phyloP scores from a whole-genome alignment of 2,113 vertebrate genomes.

The Mobula hypostoma region DNA sequence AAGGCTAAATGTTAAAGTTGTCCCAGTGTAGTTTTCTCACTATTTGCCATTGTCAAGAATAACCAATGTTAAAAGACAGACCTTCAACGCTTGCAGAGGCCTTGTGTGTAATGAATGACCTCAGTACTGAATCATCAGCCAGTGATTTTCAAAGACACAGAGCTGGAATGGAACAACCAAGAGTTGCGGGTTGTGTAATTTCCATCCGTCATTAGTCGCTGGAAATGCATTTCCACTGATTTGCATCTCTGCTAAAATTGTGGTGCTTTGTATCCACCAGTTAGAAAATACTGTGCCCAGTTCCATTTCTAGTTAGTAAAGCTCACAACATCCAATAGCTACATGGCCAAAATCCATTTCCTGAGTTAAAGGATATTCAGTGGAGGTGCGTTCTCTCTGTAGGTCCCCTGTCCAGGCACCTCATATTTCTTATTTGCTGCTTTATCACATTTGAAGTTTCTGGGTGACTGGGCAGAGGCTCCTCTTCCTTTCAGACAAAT shows the following conservation, averaged over 20 bases:
- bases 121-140: neutral
- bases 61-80: constrained; percentile 28
- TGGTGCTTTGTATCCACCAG: neutral
- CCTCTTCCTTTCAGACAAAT: neutral
- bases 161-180: neutral
- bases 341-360: neutral
- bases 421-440: constrained; percentile 5
- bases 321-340: neutral
- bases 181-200: neutral
- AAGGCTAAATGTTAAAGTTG: neutral
- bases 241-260: neutral
- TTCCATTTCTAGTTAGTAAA: neutral
- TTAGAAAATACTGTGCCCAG: too few species aligned
- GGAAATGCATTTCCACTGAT: neutral
- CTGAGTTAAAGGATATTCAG: neutral
- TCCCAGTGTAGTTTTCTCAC: neutral
- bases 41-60: too few species aligned
- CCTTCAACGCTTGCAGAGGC: neutral
- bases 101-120: neutral
- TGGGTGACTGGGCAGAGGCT: neutral
- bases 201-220: neutral
- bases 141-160: neutral
- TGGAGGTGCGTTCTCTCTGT: neutral
- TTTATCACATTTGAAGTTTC: neutral
- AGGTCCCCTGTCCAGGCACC: neutral